Evolutionary conservation across 1,140 invertebrate species (phyloP).

Genomic region (Eriocheir sinensis): DNA sequence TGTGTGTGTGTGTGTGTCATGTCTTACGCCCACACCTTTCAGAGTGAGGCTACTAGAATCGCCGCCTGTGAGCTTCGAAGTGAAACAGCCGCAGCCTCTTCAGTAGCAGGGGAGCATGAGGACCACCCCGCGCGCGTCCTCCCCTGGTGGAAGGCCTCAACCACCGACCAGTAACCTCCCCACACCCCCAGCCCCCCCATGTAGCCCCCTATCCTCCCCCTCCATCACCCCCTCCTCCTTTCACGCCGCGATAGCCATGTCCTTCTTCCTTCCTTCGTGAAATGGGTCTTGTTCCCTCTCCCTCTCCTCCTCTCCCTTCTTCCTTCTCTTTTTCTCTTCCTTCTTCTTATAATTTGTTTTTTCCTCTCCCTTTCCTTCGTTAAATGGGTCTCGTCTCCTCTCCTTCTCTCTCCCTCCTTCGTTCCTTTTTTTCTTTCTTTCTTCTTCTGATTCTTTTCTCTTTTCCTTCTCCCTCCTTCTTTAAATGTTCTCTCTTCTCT

Average conservation of each 20-base stretch:
- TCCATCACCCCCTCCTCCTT: too few relatives aligned
- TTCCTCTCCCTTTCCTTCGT: neutral
- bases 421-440: too few relatives aligned
- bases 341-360: neutral
- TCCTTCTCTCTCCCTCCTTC: neutral
- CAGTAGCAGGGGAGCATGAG: neutral
- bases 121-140: neutral
- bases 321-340: neutral
- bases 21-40: neutral
- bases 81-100: neutral
- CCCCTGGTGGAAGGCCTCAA: constrained; percentile 23
- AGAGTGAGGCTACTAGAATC: constrained; percentile 35
- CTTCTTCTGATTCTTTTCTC: too few relatives aligned
- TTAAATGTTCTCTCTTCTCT: too few relatives aligned
- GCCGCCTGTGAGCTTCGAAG: constrained; percentile 26
- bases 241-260: too few relatives aligned
- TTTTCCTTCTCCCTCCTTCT: too few relatives aligned
- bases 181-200: neutral
- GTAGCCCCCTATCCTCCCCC: too few relatives aligned
- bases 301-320: neutral
- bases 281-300: neutral
- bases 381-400: too few relatives aligned
- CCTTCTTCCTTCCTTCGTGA: neutral
- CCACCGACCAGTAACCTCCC: constrained; percentile 37
- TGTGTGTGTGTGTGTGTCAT: neutral